A percentile compares a stretch with the other conserved stretches of the same genome.
Conservation (phyloP, 1,140 invertebrate genomes). For the Diprion similis region DNA sequence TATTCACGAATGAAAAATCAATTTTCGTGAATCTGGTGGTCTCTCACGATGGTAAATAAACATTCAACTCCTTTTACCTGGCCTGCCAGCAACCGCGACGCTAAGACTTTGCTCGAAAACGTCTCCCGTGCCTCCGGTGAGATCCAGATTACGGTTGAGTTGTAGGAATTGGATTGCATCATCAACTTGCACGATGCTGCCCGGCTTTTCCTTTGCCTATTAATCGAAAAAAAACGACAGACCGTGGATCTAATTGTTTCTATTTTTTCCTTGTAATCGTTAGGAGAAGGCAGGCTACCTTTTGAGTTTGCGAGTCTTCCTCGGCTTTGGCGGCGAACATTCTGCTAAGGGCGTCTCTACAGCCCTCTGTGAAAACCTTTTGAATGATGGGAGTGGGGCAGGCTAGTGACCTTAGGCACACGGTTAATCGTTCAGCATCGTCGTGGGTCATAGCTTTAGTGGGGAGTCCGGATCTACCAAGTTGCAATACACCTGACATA, state of each 20-base stretch:
- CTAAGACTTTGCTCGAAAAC: slow-evolving; percentile 95
- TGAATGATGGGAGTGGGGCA: slow-evolving; percentile 75
- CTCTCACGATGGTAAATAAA: too few species aligned
- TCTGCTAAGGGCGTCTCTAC: slow-evolving; percentile 80
- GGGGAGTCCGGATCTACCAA: slow-evolving; percentile 73
- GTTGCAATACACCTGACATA: slow-evolving; percentile 85
- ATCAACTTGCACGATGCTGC: slow-evolving; percentile 80
- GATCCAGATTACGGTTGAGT: slow-evolving; percentile 74
- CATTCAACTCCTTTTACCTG: slow-evolving; percentile 27
- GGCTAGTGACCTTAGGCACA: slow-evolving; percentile 82
- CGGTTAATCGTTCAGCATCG: slow-evolving; percentile 89
- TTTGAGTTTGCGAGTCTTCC: slow-evolving; percentile 69
- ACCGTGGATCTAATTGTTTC: slow-evolving; percentile 8
- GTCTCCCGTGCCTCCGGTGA: slow-evolving; percentile 81
- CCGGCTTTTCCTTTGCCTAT: slow-evolving; percentile 74
- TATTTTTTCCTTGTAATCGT: slow-evolving; percentile 39
- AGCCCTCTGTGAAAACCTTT: slow-evolving; percentile 80
- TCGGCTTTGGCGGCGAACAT: slow-evolving; percentile 88
- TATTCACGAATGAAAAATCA: neutral
- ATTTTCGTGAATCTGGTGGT: neutral
- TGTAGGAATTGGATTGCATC: slow-evolving; percentile 89
- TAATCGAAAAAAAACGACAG: slow-evolving; percentile 19
- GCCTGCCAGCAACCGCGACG: slow-evolving; percentile 82
- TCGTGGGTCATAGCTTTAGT: slow-evolving; percentile 91
- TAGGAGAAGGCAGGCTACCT: slow-evolving; percentile 51